A percentile compares a stretch with the other conserved stretches of the same genome.
These are phyloP conservation scores for Oncorhynchus kisutch DNA, from an alignment of 2,113 vertebrate genomes.

Conservation along the genomic window DNA sequence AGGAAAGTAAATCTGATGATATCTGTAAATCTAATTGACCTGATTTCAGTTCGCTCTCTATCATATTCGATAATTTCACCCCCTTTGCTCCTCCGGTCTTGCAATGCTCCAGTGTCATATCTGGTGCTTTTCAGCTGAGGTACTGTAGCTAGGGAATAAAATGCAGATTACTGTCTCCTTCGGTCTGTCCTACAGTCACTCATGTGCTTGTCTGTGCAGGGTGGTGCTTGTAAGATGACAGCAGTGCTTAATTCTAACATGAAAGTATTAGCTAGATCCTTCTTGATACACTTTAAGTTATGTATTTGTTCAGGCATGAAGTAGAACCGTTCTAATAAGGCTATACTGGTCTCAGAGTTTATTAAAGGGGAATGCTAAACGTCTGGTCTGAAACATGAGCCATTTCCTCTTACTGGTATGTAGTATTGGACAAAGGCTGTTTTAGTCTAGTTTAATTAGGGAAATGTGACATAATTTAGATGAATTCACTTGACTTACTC, in stretches of 20 bases:
- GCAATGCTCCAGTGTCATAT: constrained; percentile 40
- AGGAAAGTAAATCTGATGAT: neutral
- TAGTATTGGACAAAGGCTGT: constrained; percentile 14
- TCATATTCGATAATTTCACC: constrained; percentile 52
- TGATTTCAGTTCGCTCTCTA: constrained; percentile 49
- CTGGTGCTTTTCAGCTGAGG: constrained; percentile 34
- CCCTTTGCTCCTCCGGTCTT: constrained; percentile 46
- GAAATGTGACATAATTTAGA: constrained; percentile 41
- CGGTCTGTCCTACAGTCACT: constrained; percentile 43
- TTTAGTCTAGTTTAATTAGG: constrained; percentile 13
- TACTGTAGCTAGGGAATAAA: constrained; percentile 52
- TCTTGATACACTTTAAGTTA: constrained; percentile 36
- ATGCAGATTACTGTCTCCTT: constrained; percentile 63
- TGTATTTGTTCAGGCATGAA: constrained; percentile 41
- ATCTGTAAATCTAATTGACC: constrained; percentile 16
- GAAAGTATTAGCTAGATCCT: constrained; percentile 49
- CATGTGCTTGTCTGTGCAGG: constrained; percentile 28
- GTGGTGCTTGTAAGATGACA: constrained; percentile 53
- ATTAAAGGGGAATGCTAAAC: constrained; percentile 32
- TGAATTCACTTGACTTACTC: constrained; percentile 21
- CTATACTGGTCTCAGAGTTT: constrained; percentile 15
- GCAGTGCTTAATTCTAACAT: constrained; percentile 63
- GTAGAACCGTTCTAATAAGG: constrained; percentile 31
- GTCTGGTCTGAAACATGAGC: constrained; percentile 22
- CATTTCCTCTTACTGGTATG: constrained; percentile 12